Conservation (phyloP, 2,888 invertebrate genomes). For the Lasioglossum zephyrum region DNA sequence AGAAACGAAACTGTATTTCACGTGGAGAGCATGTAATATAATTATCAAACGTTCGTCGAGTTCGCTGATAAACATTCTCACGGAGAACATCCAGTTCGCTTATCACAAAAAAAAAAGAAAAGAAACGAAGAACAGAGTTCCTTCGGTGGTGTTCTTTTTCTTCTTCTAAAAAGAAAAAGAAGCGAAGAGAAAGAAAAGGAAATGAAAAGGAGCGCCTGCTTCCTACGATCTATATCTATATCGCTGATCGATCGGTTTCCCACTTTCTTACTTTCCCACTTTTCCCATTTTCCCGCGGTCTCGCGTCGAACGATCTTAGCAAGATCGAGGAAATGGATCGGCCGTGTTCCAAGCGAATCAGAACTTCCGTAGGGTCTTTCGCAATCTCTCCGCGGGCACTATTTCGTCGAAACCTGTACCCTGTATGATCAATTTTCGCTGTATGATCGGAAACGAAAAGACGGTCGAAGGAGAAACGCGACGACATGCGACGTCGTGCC, state of each 20-base stretch:
- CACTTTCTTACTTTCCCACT: not conserved
- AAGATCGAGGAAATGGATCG: not conserved
- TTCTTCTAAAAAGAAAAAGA: not conserved
- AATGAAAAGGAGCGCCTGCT: conserved; percentile 18
- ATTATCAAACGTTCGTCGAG: conserved; percentile 45
- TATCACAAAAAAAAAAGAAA: conserved; percentile 34
- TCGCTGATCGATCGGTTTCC: not conserved
- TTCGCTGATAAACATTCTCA: conserved; percentile 49
- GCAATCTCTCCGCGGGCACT: not conserved
- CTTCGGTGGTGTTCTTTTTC: not conserved
- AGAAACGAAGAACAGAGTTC: conserved; percentile 23
- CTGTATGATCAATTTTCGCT: not conserved
- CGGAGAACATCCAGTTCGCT: conserved; percentile 44
- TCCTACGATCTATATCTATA: not conserved
- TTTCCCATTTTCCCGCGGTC: not conserved
- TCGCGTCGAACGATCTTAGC: not conserved
- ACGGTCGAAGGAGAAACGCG: not conserved
- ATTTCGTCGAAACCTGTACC: not conserved
- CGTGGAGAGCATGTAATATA: conserved; percentile 43
- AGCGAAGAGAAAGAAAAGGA: not conserved
- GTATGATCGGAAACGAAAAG: not conserved
- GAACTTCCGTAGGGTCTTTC: not conserved
- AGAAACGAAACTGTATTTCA: conserved; percentile 54
- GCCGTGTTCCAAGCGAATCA: conserved; percentile 1
- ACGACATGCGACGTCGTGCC: not conserved